Evolutionary conservation across 2,113 vertebrate genomes (phyloP), one percentile per base, ranked within the genome.

Genomic region (Tragelaphus imberbis): DNA sequence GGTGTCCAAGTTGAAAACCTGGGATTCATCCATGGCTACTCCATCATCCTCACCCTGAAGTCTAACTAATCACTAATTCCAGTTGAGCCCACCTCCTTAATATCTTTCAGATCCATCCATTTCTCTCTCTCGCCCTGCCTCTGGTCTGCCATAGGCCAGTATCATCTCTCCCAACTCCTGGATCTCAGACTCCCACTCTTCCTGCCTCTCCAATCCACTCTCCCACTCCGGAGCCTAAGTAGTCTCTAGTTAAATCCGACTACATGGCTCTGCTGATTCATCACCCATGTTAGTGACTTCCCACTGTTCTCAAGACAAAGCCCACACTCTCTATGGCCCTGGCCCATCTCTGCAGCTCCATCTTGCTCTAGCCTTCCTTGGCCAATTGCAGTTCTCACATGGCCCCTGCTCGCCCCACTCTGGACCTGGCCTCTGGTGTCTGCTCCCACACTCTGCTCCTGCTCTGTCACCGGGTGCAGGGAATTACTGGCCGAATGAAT

Each of bases 41-140:
- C 56, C 79, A 89, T 84, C 36, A 87, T 80, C 96, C 90, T 97
- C 75, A 93, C n/a, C 44, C 84, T 63, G 68, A 94, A 17, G 88
- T 47, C 44, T 36, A 91, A 84, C 81, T 47, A 85, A 36, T 87
- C 55, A 81, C 55, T n/a, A 65, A 68, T 87, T 94, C 36, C 51
- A 63, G 28, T 9, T 89, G 87, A 33, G 89, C 44, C 27, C 71
- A 53, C 49, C 44, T 84, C 30, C 47, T 93, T 59, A 87, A 49
- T 36, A 17, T 40, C 68, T 63, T 49, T 81, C 59, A 88, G 63
- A 95, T 68, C 82, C 53, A 75, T 59, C 77, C 25, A n/a, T 59
- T 47, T 88, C 53, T 71, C 49, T 81, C 58, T 92, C 25, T 65
- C n/a, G 40, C n/a, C 47, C 77, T 49, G 47, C n/a, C 28, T 93